These are phyloP conservation scores for Phenganax stokvisi DNA, from an alignment of 92 coral and sea anemone genomes.

Conservation along the genomic window DNA sequence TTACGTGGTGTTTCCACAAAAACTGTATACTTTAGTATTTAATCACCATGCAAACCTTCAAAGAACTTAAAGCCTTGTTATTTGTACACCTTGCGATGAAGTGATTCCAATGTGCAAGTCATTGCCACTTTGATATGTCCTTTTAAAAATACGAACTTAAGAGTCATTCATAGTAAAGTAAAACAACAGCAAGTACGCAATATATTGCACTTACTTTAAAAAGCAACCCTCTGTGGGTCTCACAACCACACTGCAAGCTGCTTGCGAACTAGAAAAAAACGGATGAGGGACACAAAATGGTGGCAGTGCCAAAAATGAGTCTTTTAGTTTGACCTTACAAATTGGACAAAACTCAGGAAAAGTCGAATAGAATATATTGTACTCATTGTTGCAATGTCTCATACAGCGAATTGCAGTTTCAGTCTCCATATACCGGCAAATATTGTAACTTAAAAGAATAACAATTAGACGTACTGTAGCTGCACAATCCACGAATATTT, in stretches of 20 bases:
- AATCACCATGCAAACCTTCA: too few species aligned
- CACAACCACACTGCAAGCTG: constrained; percentile 51
- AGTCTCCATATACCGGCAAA: constrained; percentile 3
- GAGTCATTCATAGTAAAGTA: neutral
- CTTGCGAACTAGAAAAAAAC: constrained; percentile 40
- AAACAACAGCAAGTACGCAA: neutral
- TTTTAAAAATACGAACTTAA: constrained; percentile 12
- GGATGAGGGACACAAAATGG: constrained; percentile 80
- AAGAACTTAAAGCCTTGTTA: too few species aligned
- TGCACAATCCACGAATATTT: neutral
- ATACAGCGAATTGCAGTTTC: constrained; percentile 55
- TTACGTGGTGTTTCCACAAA: neutral
- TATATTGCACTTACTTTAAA: constrained; percentile 48
- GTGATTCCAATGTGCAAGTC: constrained; percentile 73
- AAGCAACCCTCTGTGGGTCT: constrained; percentile 69
- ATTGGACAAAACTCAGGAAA: constrained; percentile 68
- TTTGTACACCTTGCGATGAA: constrained; percentile 43
- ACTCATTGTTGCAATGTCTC: constrained; percentile 63
- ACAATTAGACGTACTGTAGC: neutral
- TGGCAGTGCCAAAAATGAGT: constrained; percentile 56
- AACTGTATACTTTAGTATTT: too few species aligned
- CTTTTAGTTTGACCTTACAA: constrained; percentile 50
- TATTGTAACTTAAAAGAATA: neutral
- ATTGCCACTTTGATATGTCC: constrained; percentile 67
- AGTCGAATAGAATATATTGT: constrained; percentile 56